A percentile compares a stretch with the other conserved stretches of the same genome.
phyloP scores from a whole-genome alignment of 2,113 vertebrate species.

The Platanista minor region DNA sequence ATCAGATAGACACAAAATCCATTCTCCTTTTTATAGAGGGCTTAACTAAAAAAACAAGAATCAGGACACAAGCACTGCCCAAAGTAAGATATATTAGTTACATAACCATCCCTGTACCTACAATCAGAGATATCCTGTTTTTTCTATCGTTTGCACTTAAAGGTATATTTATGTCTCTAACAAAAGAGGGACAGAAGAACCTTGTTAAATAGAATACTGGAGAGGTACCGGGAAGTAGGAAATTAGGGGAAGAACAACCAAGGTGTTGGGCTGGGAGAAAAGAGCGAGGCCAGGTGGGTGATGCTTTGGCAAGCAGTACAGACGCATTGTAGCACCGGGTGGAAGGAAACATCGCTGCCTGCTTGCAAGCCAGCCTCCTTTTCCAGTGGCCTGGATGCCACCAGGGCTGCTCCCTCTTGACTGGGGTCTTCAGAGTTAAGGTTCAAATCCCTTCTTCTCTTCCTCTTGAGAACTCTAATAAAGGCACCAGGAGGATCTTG shows the following conservation, averaged over 20 bases:
- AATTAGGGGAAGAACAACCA: neutral
- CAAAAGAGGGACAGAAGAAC: neutral
- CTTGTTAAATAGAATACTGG: neutral
- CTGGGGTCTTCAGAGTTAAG: conserved; percentile 54
- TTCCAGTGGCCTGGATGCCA: neutral
- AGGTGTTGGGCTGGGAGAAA: neutral
- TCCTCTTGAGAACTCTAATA: conserved; percentile 44
- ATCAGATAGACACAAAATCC: neutral
- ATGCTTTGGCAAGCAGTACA: accelerated
- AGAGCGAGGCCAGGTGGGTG: neutral
- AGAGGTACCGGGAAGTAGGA: neutral
- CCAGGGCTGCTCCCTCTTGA: neutral
- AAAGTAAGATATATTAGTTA: neutral
- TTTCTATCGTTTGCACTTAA: neutral
- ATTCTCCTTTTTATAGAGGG: neutral
- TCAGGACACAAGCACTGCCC: neutral
- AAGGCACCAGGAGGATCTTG: conserved; percentile 41
- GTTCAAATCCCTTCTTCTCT: conserved; percentile 41
- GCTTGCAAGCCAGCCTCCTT: neutral
- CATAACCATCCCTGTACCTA: neutral
- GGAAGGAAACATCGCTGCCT: neutral
- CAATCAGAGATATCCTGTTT: neutral
- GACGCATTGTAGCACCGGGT: neutral
- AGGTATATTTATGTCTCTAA: neutral
- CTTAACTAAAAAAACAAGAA: neutral